Percentiles rank a stretch among this genome's conserved stretches.
phyloP scores from a whole-genome alignment of 2,888 invertebrate species.

The Sarcophaga caerulescens region DNA sequence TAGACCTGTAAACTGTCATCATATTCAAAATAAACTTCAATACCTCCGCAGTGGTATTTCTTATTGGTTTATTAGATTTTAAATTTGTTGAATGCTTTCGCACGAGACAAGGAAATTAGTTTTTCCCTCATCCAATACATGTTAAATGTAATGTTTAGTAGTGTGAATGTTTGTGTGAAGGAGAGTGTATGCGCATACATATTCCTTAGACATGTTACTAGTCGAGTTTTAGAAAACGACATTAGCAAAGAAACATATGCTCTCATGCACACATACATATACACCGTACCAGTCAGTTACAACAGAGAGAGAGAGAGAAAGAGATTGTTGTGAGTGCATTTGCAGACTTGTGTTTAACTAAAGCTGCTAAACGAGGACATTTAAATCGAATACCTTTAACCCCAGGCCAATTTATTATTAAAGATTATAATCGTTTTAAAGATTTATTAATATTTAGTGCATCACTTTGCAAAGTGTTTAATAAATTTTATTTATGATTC shows the following conservation, averaged over 20 bases:
- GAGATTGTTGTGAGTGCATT: background rate
- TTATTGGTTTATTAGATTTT: no score
- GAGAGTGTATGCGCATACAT: background rate
- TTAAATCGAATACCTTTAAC: constrained; percentile 63
- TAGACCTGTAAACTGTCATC: no score
- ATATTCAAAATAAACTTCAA: no score
- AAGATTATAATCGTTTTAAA: constrained; percentile 55
- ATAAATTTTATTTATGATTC: constrained; percentile 31
- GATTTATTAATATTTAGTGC: constrained; percentile 44
- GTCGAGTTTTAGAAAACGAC: constrained; percentile 38
- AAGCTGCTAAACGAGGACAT: constrained; percentile 57
- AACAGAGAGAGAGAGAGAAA: background rate
- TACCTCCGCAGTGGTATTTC: rapidly evolving
- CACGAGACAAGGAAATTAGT: no score
- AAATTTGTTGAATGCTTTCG: no score
- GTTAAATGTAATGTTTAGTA: background rate
- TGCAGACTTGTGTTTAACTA: constrained; percentile 34
- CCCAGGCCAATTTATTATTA: constrained; percentile 45
- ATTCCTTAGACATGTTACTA: constrained; percentile 40
- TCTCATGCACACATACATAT: background rate
- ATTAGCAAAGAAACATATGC: constrained; percentile 9
- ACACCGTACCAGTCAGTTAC: background rate
- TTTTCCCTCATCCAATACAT: background rate
- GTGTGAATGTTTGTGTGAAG: background rate
- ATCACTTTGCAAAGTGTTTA: constrained; percentile 25